These are phyloP conservation scores for Drosophila austrosaltans DNA, from an alignment of 2,888 invertebrate species.

Conservation along the genomic window DNA sequence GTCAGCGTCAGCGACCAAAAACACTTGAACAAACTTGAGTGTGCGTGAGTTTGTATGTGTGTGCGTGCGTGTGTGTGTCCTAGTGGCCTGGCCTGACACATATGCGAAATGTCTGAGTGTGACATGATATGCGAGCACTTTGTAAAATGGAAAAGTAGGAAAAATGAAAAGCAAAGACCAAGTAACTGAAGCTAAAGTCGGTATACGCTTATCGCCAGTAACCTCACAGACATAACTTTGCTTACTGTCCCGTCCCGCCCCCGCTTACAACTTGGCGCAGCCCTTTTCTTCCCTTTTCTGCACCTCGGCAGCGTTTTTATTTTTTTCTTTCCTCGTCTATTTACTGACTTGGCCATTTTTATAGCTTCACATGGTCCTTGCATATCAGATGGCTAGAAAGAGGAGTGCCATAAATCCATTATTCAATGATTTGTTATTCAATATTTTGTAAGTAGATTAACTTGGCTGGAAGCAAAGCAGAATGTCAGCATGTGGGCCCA, in stretches of 20 bases:
- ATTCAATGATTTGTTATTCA: constrained; percentile 82
- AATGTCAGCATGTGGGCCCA: constrained; percentile 59
- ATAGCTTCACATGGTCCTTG: constrained; percentile 45
- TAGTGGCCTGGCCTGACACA: constrained; percentile 66
- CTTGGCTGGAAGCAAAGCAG: constrained; percentile 70
- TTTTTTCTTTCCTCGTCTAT: background rate
- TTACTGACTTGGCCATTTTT: constrained; percentile 62
- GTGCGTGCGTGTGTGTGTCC: constrained; percentile 54
- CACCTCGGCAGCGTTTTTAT: constrained; percentile 4
- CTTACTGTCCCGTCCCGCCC: constrained; percentile 15
- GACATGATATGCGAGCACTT: constrained; percentile 82
- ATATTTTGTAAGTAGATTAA: constrained; percentile 82
- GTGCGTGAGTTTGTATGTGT: constrained; percentile 57
- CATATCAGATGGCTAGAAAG: constrained; percentile 67
- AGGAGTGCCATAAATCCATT: constrained; percentile 80
- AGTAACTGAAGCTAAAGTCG: constrained; percentile 70
- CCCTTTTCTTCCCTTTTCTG: background rate
- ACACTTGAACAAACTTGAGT: constrained; percentile 71
- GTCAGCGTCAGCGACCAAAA: constrained; percentile 49
- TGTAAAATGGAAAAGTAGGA: constrained; percentile 75
- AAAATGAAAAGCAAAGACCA: constrained; percentile 66
- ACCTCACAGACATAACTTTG: constrained; percentile 40
- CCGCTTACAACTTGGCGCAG: background rate
- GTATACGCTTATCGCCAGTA: constrained; percentile 66
- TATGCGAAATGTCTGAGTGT: constrained; percentile 74